Evolutionary conservation across 2,888 invertebrate species (phyloP), one percentile per base, ranked within the genome.

Genomic region (Platynereis dumerilii): DNA sequence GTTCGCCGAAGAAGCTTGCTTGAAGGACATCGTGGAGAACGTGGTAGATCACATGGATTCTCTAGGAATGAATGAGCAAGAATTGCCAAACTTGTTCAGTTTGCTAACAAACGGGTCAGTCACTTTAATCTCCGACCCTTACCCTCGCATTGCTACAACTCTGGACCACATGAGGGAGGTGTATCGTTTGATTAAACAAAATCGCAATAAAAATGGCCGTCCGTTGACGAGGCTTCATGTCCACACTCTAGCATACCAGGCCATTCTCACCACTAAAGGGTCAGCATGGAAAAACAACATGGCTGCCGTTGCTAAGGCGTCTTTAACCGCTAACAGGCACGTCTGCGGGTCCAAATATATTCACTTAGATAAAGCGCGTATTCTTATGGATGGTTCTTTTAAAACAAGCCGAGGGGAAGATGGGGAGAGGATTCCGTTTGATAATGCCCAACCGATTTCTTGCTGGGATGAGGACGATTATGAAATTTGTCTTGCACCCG

Each of bases 161-260:
- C 86, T 93, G 3, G 93, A 93, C 81, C 91, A 92, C 82, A 92
- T 92, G 90, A 87, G 93, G 57, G 87, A 88, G 62, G 87, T 92
- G 58, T 92, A 89, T 65, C 76, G 75, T 7, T 53, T 74, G 20
- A 69, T 83, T n/a, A n/a, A 22, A 48, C 20, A n/a, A n/a, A 48
- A 5, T 48, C 48, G 20, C 22, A 3, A 48, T 10, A 48, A 48
- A 5, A 22, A 20, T 27, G 85, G 86, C 0, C 87, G 91, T 58
- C 85, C 86, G 70, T 78, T 93, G 22, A 90, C 91, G 0, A 87
- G 93, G 63, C 88, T 93, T 39, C 93, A 93, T 80, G 91, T 93
- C 0, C 93, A 93, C 78, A 93, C 93, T 0, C 83, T 93, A 71
- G 93, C 93, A n/a, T 93, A 91, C 79, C 93, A 93, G 85, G 91